A percentile compares a stretch with the other conserved stretches of the same genome.
Conservation (phyloP, 35 echinoderm and acorn worm species). For the Apostichopus parvimensis region DNA sequence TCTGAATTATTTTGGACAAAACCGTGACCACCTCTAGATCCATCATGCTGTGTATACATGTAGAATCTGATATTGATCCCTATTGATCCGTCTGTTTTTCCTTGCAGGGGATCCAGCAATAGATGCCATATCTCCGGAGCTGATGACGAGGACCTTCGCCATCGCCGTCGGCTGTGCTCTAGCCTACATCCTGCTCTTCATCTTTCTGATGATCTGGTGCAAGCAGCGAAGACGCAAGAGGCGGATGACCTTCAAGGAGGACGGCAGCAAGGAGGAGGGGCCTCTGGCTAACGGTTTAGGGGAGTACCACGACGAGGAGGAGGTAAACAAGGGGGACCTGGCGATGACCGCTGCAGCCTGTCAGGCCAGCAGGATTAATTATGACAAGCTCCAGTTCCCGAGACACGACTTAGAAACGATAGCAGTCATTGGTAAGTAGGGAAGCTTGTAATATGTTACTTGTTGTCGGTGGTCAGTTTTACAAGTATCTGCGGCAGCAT, state of each 20-base stretch:
- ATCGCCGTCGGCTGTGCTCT: conserved; percentile 89
- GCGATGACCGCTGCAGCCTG: conserved; percentile 16
- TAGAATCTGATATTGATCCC: neutral
- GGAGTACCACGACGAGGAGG: conserved; percentile 45
- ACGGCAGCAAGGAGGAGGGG: conserved; percentile 47
- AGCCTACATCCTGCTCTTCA: conserved; percentile 88
- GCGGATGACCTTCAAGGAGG: conserved; percentile 58
- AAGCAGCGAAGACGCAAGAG: conserved; percentile 71
- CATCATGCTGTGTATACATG: neutral
- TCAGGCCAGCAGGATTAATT: conserved; percentile 54
- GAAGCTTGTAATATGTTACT: no score
- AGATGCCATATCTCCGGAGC: neutral
- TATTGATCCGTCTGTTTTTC: neutral
- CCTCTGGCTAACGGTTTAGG: conserved; percentile 54
- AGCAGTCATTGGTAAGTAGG: conserved; percentile 73
- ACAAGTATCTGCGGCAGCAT: no score
- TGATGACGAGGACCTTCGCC: conserved; percentile 58
- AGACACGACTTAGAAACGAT: conserved; percentile 90
- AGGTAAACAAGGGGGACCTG: conserved; percentile 23
- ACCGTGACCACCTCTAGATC: no score
- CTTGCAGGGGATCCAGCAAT: neutral
- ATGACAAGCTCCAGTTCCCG: conserved; percentile 97
- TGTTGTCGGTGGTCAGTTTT: no score
- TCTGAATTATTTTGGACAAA: no score
- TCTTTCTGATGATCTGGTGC: conserved; percentile 91